phyloP scores from a whole-genome alignment of 2,113 vertebrate species.

The Oriolus oriolus region DNA sequence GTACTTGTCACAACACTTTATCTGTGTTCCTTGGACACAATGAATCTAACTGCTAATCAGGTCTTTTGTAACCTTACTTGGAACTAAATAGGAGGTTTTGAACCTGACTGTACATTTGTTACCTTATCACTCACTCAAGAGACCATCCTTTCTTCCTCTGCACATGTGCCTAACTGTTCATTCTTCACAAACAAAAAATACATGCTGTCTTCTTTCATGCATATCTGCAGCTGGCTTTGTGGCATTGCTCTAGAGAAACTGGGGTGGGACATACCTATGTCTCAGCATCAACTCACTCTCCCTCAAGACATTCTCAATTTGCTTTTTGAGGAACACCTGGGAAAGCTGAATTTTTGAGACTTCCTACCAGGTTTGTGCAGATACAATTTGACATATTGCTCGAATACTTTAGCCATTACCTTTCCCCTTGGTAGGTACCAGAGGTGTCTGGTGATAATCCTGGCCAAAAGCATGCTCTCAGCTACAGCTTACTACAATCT shows the following conservation, averaged over 20 bases:
- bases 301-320: neutral
- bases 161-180: neutral
- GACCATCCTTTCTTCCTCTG: neutral
- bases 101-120: neutral
- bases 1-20: neutral
- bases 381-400: neutral
- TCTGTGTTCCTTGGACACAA: neutral
- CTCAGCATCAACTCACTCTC: neutral
- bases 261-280: neutral
- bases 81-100: neutral
- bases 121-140: neutral
- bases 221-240: neutral
- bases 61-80: neutral
- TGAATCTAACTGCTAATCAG: neutral
- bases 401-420: neutral
- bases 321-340: neutral
- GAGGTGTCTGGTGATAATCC: neutral
- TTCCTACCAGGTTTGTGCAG: neutral
- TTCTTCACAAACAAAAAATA: neutral
- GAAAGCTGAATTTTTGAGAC: neutral
- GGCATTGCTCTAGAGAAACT: neutral
- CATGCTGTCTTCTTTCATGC: neutral
- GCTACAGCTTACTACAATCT: neutral
- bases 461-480: neutral
- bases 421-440: neutral